Base-by-base conservation (phyloP, 30 jellyfish, hydroid and myxozoan species). In the Chironex yamaguchii region DNA sequence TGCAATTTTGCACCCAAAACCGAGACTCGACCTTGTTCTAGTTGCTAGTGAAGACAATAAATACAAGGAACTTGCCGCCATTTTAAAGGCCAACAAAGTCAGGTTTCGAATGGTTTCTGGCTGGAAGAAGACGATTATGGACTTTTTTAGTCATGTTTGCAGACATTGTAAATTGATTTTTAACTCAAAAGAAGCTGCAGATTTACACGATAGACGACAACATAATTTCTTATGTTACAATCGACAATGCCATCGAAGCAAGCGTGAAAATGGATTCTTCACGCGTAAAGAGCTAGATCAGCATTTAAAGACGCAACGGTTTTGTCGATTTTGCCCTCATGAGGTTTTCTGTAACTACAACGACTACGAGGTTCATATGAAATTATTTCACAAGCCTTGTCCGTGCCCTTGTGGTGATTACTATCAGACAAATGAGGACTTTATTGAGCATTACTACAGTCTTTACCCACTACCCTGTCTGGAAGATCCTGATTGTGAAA, bases 211-310 rank as follows among this genome's bases (percentile, higher is more conserved):
- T 63, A 82, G 68, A 52, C 24, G 14, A 0, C 25, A 64, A 20
- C 98, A 92, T 51, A 92, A 92, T 72, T 87, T 79, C 49, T 87
- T 92, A 6, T 92, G 98, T 51, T 80, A 82, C 52, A 92, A 92
- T 86, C 79, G 48, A 48, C 94, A 90, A 31, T 92, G 98, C 42
- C 96, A 92, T 29, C 90, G 98, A 62, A 92, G 95, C 81, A 65
- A 72, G 68, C 91, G 98, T 71, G 96, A 86, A 50, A 92, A 92
- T 42, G 98, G 98, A 9, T 92, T 86, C 51, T 92, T 69, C 86
- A 54, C 85, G 78, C 81, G 71, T n/a, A 86, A 63, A n/a, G 98
- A 92, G 81, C 90, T 92, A 79, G 89, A 81, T 67, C 49, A 29
- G 2, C 98, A 92, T 80, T 32, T 64, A 34, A 64, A 87, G 52